A percentile compares a stretch with the other conserved stretches of the same genome.
These are phyloP conservation scores for Scelioninae gen. 1 DNA, from an alignment of 2,888 invertebrate species.

Conservation along the genomic window DNA sequence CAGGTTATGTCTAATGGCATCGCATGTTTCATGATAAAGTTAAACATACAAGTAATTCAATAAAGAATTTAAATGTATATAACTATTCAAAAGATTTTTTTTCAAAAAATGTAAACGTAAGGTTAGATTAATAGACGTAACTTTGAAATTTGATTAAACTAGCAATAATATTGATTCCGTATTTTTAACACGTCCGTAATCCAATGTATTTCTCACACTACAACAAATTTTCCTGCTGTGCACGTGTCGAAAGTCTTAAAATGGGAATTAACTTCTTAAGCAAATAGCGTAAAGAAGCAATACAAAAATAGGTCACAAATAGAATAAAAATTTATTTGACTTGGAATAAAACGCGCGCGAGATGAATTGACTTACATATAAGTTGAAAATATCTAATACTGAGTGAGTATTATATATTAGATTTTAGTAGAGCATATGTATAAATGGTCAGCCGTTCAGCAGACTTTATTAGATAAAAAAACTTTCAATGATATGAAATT, in stretches of 20 bases:
- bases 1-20: too few relatives aligned
- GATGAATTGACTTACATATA: not conserved
- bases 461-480: not conserved
- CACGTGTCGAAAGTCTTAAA: conserved; percentile 22
- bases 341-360: not conserved
- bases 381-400: not conserved
- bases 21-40: too few relatives aligned
- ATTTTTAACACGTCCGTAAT: conserved; percentile 44
- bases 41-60: too few relatives aligned
- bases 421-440: not conserved
- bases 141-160: conserved; percentile 10
- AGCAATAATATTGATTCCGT: conserved; percentile 25
- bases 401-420: not conserved
- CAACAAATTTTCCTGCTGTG: conserved; percentile 21
- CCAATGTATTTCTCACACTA: conserved; percentile 8
- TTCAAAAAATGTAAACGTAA: too few relatives aligned
- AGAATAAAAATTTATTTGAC: conserved; percentile 21
- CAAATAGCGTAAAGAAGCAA: conserved; percentile 20
- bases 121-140: too few relatives aligned
- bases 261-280: conserved; percentile 9
- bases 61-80: too few relatives aligned
- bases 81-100: too few relatives aligned
- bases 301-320: conserved; percentile 32
- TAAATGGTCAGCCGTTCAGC: conserved; percentile 11
- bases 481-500: too few relatives aligned